A percentile compares a stretch with the other conserved stretches of the same genome.
phyloP scores from a whole-genome alignment of 2,888 invertebrate genomes.

The Barypeithes pellucidus region DNA sequence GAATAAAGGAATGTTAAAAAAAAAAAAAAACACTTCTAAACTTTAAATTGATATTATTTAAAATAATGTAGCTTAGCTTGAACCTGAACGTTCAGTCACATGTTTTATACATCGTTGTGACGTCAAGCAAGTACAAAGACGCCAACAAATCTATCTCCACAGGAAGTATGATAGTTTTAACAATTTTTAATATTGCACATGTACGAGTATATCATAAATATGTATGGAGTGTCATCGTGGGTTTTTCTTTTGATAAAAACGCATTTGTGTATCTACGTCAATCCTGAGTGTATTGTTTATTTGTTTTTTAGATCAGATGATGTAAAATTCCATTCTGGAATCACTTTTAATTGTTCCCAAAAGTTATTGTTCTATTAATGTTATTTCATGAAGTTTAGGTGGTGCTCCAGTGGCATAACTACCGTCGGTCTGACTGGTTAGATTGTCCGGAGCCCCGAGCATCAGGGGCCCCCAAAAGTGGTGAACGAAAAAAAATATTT shows the following conservation, averaged over 20 bases:
- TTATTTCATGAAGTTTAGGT: too few species aligned
- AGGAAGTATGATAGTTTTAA: slow-evolving; percentile 6
- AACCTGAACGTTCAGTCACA: not conserved
- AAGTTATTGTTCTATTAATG: not conserved
- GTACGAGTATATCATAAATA: not conserved
- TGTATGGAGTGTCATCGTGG: not conserved
- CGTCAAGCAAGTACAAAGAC: slow-evolving; percentile 10
- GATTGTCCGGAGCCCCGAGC: too few species aligned
- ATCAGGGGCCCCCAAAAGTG: too few species aligned
- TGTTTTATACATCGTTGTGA: not conserved
- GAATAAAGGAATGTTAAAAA: too few species aligned
- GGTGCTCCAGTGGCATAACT: too few species aligned
- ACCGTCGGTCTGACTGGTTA: too few species aligned
- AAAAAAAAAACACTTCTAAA: too few species aligned
- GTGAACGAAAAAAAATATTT: too few species aligned
- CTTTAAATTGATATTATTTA: too few species aligned
- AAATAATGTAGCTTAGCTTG: not conserved
- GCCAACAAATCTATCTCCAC: not conserved
- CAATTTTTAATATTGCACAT: not conserved
- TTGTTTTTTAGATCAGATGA: not conserved
- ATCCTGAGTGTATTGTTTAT: not conserved
- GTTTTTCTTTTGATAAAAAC: not conserved
- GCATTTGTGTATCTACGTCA: not conserved
- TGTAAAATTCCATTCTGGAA: slow-evolving; percentile 1
- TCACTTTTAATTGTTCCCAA: not conserved